Conservation (phyloP, 1,140 invertebrate genomes). For the Dendrolimus punctatus region DNA sequence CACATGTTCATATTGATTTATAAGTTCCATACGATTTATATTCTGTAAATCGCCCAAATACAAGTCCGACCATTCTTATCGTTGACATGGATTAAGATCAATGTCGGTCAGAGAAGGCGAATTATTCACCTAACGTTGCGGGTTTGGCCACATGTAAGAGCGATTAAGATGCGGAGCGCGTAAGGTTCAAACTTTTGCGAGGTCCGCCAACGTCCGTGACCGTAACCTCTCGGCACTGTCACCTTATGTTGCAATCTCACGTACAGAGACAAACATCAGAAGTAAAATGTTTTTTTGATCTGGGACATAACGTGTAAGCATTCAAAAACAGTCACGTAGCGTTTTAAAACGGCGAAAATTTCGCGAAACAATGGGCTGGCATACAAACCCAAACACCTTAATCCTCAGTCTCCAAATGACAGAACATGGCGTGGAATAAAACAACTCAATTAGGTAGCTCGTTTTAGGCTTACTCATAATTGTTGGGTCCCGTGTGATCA, state of each 20-base stretch:
- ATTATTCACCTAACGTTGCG: conserved; percentile 20
- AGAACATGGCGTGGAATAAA: conserved; percentile 9
- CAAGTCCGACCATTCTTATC: neutral
- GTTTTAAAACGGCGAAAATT: conserved; percentile 35
- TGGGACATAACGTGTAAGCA: conserved; percentile 47
- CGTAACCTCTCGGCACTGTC: conserved; percentile 34
- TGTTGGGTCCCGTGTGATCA: no score
- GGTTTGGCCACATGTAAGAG: conserved; percentile 16
- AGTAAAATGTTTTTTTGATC: conserved; percentile 56
- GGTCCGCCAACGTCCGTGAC: conserved; percentile 38
- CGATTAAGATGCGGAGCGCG: conserved; percentile 28
- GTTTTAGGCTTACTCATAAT: no score
- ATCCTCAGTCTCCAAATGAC: neutral
- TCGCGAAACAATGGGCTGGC: conserved; percentile 37
- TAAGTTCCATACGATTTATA: neutral
- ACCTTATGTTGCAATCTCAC: conserved; percentile 43
- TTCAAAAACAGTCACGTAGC: conserved; percentile 26
- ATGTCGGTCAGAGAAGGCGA: conserved; percentile 15
- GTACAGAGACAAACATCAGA: conserved; percentile 50
- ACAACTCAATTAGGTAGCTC: neutral
- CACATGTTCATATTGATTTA: no score
- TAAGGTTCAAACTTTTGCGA: conserved; percentile 38
- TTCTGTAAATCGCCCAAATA: neutral
- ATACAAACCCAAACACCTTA: conserved; percentile 27
- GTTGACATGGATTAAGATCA: conserved; percentile 9